phyloP scores from a whole-genome alignment of 2,797 vertebrate genomes.

The Muscicapa striata region DNA sequence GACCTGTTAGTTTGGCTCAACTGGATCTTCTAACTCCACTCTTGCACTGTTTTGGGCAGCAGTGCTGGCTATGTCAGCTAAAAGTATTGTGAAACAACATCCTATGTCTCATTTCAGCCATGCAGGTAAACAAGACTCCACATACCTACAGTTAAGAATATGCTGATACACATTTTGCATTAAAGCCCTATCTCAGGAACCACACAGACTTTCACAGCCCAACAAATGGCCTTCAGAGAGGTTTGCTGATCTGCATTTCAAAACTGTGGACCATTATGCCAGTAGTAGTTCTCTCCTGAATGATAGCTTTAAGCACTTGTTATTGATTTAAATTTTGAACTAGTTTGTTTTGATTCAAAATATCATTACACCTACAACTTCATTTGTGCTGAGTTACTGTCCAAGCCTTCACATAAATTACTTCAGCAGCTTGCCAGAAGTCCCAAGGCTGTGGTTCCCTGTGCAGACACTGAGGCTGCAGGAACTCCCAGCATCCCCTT shows the following conservation, averaged over 20 bases:
- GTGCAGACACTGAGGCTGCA: background rate
- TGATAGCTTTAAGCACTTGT: constrained; percentile 25
- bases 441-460: background rate
- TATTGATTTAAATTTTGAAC: constrained; percentile 56
- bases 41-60: background rate
- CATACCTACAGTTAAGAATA: constrained; percentile 21
- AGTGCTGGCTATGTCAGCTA: constrained; percentile 25
- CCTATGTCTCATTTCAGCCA: constrained; percentile 12
- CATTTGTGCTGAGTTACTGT: constrained; percentile 49
- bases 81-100: constrained; percentile 32
- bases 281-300: background rate
- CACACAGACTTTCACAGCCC: background rate
- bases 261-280: constrained; percentile 20
- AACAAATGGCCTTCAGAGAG: constrained; percentile 39
- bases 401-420: constrained; percentile 15
- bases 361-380: constrained; percentile 49
- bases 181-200: constrained; percentile 10
- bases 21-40: constrained; percentile 33
- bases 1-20: constrained; percentile 37
- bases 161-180: constrained; percentile 32
- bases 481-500: background rate
- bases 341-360: constrained; percentile 65
- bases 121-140: constrained; percentile 33
- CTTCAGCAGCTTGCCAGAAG: background rate
- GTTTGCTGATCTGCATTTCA: constrained; percentile 38